Base-by-base conservation (phyloP, 2,113 vertebrate species). In the Alaudala cheleensis region DNA sequence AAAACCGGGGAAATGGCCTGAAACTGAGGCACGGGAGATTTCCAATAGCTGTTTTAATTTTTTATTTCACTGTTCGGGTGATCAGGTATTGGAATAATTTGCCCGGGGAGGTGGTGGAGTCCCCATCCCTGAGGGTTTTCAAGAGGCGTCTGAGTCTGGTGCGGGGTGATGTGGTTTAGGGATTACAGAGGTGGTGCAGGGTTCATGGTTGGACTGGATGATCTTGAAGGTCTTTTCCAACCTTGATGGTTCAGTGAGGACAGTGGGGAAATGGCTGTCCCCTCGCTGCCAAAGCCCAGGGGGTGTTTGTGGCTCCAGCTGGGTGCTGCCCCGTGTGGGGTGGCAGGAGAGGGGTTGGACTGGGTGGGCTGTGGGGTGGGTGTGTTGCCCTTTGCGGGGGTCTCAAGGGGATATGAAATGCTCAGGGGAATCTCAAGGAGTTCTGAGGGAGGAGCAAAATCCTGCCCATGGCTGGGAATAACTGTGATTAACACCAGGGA, bases 361-460 rank as follows among this genome's bases (percentile, higher is more conserved):
- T 2, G 31, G 25, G 1, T 6, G 37, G 4, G 5, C 33, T 37
- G 17, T 37, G 31, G 31, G 5, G 28, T 26, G 49, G 54, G 12
- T 5, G 40, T 34, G 28, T 22, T 44, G 42, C 61, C 29, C 31
- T 45, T 42, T 26, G 1, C 11, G 2, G 29, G 10, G 47, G 18
- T 44, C 54, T 45, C 12, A 1, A 3, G 6, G 26, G 24, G 31
- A 5, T 44, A 1, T 11, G 1, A 26, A 51, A 7, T 22, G 45
- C 4, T 2, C 45, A 33, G 62, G 22, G 45, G 8, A 26, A 12
- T 39, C 31, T 24, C 45, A 2, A 4, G 31, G 2, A 12, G 34
- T 15, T n/a, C 22, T 0, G 1, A 50, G 44, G 10, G 25, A 16
- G 26, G 10, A 29, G 44, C 3, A 12, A 8, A 20, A 37, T 5